phyloP scores from a whole-genome alignment of 1,140 invertebrate species.

The Bactericera cockerelli region DNA sequence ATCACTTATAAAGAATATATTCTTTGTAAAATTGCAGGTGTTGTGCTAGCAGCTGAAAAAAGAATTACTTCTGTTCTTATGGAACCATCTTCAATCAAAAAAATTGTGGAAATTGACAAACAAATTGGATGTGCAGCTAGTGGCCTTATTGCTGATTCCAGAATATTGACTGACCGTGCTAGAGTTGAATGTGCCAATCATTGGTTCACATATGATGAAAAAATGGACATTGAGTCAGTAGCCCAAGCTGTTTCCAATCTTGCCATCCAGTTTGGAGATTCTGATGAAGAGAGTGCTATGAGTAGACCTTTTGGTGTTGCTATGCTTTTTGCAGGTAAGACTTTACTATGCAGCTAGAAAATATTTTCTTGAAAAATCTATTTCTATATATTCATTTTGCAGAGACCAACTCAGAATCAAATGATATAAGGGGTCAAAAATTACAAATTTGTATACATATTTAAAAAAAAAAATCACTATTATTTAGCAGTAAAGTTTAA shows the following conservation, averaged over 20 bases:
- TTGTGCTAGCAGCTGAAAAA: constrained; percentile 95
- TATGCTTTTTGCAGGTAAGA: constrained; percentile 60
- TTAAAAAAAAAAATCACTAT: too few species aligned
- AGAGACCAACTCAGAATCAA: too few species aligned
- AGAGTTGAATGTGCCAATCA: constrained; percentile 93
- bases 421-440: too few species aligned
- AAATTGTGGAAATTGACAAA: constrained; percentile 90
- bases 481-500: too few species aligned
- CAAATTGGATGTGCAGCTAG: constrained; percentile 97
- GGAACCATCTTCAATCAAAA: constrained; percentile 92
- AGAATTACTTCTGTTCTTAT: constrained; percentile 92
- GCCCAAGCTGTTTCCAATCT: constrained; percentile 96
- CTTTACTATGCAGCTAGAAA: too few species aligned
- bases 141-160: constrained; percentile 94
- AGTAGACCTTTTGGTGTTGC: constrained; percentile 98
- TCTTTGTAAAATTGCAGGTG: too few species aligned
- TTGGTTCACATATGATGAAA: constrained; percentile 95
- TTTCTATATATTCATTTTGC: too few species aligned
- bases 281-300: constrained; percentile 84
- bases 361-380: too few species aligned
- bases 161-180: constrained; percentile 86
- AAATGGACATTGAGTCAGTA: constrained; percentile 91
- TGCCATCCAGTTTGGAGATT: constrained; percentile 96
- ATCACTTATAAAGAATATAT: too few species aligned
- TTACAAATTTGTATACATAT: too few species aligned